Evolutionary conservation across 2,888 invertebrate genomes (phyloP), one percentile per base, ranked within the genome.

Genomic region (Trileptium ribeirensis): DNA sequence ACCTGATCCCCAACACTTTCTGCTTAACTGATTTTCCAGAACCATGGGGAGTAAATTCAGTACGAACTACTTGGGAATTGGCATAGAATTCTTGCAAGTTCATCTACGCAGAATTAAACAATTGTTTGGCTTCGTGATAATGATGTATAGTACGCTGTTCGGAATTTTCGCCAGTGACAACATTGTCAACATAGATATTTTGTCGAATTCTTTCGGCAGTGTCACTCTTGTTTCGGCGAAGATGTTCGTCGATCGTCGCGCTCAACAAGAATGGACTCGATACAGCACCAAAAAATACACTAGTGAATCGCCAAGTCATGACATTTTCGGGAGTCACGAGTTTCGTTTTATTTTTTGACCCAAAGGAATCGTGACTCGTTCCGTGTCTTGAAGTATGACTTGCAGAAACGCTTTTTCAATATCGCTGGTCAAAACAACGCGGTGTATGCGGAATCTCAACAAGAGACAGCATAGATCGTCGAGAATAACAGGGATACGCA

Each of bases 251-350:
- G 8, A 86, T 82, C 1, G 83, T 67, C 0, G 74, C 79, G 0
- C 74, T 78, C n/a, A 85, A 80, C 31, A 85, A 38, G 67, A 81
- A 84, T 0, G 85, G 85, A 15, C 79, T 77, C 0, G 74, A 67
- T 1, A 51, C 78, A 0, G 84, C 67, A 15, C 85, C 85, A 40
- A 85, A 85, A 1, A 84, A 84, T 0, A 86, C 70, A 3, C 83
- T 29, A 0, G 67, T 39, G 82, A 85, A 86, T 19, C 85, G 81
- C 1, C 80, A 79, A 0, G 67, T 36, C 1, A 51, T 24, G 1
- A 86, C 40, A 79, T 86, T 86, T 1, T 83, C 78, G 0, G n/a
- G 15, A 1, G 0, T 67, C 37, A 0, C 79, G 75, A 1, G 80
- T 81, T 29, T 70, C 19, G n/a, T 70, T 36, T 36, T 15, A 8